Base-by-base conservation (phyloP, 2,797 vertebrate species). In the Paedocypris micromegethes region DNA sequence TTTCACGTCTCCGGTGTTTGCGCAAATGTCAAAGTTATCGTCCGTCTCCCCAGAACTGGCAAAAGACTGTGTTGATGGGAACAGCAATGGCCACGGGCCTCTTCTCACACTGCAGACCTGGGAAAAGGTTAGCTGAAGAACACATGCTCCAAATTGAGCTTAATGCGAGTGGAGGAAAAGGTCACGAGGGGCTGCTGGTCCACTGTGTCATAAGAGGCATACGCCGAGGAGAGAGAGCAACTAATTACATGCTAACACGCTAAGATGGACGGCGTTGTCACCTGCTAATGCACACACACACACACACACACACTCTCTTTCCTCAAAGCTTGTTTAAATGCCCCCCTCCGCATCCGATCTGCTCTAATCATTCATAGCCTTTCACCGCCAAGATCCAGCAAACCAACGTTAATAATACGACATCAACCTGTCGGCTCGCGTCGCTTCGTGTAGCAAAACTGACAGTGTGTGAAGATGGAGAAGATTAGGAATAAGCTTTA, bases 151-250 rank as follows among this genome's bases (percentile, higher is more conserved):
- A 72, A 70, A 72, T 68, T 70, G 66, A 67, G 47, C 77, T 76
- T 79, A 72, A 68, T 74, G 58, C 65, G 49, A 53, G 65, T 73
- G 59, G 64, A 68, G 50, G 61, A 69, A 83, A 88, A 88, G 86
- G 83, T 86, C 82, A 85, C 59, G 3, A 23, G 64, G 52, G 61
- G 70, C 64, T 64, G 62, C 48, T 50, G 38, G 60, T 75, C 64
- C 70, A 9, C 64, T 68, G 40, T 55, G 72, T 68, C 70, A 75
- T 65, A 48, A 77, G 53, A 59, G 53, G 64, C 74, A 73, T 70
- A 45, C 54, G 67, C 59, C 46, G 50, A 46, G 5, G 7, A 3
- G 9, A 47, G 50, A 75, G 69, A 47, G 48, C 42, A 45, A 74
- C 73, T 75, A 80, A 84, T 84, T 83, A 82, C 70, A 72, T 9